Evolutionary conservation across 2,797 vertebrate species (phyloP), one percentile per base, ranked within the genome.

Genomic region (Cheirogaleus major): DNA sequence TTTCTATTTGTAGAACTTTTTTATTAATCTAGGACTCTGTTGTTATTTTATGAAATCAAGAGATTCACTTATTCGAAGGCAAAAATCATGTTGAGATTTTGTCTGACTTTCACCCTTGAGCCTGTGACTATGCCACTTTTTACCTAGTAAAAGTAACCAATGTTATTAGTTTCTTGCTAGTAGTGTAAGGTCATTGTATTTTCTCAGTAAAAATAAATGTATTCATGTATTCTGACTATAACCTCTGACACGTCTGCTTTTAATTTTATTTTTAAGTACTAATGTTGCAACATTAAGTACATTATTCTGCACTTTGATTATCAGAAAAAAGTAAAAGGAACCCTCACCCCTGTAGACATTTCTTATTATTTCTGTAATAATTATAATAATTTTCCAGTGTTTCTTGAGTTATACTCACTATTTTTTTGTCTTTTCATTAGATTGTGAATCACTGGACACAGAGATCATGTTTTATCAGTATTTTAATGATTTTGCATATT

Each of bases 201-300:
- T 79, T 61, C 41, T 55, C 2, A 69, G 41, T 45, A 11, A 63
- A 75, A 84, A 50, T 20, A 88, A 27, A 25, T 27, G 13, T 4
- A 38, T 63, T 32, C 10, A 41, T 75, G 18, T 12, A 8, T 25
- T 75, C 55, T 61, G 30, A 69, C 23, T 72, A 38, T 7, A 65
- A 38, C 2, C 15, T 45, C 12, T 35, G 15, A 55, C 7, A 35
- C 0, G 1, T 45, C n/a, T 10, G 20, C 1, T 59, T 63, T 32
- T 48, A 20, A 5, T 8, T 45, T n/a, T 27, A 22, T 30, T 67
- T 25, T 35, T 17, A 73, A 61, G 14, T 65, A 27, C 6, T 45
- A 61, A 48, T 1, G 1, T 57, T 83, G 22, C 35, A 4, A 10
- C 27, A 38, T 83, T 69, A 61, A 61, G 3, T n/a, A 20, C 67